Evolutionary conservation across 2,888 invertebrate species (phyloP), one percentile per base, ranked within the genome.

Genomic region (Parnassius apollo): DNA sequence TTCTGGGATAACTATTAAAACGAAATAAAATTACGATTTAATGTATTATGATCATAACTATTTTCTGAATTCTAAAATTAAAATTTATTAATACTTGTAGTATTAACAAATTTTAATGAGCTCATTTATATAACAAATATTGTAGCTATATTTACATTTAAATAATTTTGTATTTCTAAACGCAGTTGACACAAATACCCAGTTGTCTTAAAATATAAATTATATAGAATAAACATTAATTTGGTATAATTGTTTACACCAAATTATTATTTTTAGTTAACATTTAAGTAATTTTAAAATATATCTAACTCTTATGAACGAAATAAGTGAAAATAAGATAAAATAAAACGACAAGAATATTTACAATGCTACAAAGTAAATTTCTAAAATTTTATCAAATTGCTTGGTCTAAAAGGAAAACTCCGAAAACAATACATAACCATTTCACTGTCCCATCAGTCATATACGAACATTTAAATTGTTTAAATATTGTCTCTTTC

Each of bases 41-140:
- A 83, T 86, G 83, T 88, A 88, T 87, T 80, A 77, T 81, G 81
- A 77, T 80, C 59, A 77, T 80, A 75, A 78, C 77, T 70, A 72
- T 76, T 76, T 71, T 68, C 80, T 80, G 85, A 85, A 62, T 57
- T 52, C 63, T 78, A 75, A 69, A 68, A 55, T 87, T 18, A 18
- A 18, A 18, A 88, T 88, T 79, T 88, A 88, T 87, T 88, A 75
- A 18, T 18, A 18, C 18, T 18, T 18, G 18, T 18, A 18, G 74
- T 74, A 74, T 74, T 74, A 81, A 81, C 79, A 61, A 79, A 74
- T 73, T 68, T 74, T 73, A 3, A 78, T 72, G 75, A 77, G 70
- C 70, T 71, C 71, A 52, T 66, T 70, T 72, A 68, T 73, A 75
- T 75, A 71, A 78, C 71, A 76, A 70, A 76, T 71, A 74, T 72